Conservation (phyloP, 2,797 vertebrate genomes). For the Coluber constrictor region DNA sequence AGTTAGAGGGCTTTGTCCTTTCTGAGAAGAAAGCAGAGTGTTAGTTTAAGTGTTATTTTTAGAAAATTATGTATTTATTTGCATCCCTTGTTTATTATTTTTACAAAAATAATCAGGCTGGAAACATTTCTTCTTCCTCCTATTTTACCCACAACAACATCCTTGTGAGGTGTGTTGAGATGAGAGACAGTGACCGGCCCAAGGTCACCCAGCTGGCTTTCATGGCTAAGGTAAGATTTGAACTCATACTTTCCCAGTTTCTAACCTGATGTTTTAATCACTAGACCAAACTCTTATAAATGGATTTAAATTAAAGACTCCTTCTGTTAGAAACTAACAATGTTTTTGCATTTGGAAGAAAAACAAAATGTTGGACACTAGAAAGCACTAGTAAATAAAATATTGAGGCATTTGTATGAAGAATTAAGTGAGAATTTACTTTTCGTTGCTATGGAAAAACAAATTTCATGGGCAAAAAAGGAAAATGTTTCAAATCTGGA, state of each 20-base stretch:
- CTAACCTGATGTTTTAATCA: neutral
- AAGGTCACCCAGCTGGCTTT: neutral
- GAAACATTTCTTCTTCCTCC: neutral
- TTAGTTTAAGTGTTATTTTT: neutral
- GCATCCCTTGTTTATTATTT: neutral
- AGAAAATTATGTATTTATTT: neutral
- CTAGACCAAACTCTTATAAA: neutral
- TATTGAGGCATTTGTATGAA: neutral
- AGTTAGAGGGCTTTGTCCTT: neutral
- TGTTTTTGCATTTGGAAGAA: neutral
- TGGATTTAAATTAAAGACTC: neutral
- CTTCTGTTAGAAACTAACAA: neutral
- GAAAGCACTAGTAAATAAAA: neutral
- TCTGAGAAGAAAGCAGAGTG: neutral
- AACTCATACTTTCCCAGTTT: neutral
- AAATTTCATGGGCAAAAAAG: no score
- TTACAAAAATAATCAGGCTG: neutral
- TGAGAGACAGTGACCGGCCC: neutral
- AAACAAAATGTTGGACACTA: neutral
- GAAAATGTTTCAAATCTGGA: no score
- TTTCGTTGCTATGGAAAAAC: no score
- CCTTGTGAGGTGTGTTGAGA: neutral
- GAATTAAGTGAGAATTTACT: no score
- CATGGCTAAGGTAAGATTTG: neutral
- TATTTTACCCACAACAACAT: neutral